phyloP scores from a whole-genome alignment of 2,888 invertebrate species.

The Leistus spinibarbis region DNA sequence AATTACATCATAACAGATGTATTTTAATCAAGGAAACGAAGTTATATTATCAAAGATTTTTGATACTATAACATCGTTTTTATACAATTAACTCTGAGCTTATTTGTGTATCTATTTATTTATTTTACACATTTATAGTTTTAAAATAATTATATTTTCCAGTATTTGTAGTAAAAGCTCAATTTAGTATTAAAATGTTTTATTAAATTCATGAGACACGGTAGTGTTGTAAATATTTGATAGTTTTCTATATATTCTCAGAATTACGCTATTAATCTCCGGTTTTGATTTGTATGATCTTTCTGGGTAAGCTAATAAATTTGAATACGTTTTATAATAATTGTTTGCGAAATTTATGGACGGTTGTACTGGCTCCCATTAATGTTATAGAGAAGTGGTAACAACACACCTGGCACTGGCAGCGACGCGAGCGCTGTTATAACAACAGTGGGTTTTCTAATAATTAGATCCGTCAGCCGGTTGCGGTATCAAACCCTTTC shows the following conservation, averaged over 20 bases:
- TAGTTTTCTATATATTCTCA: no score
- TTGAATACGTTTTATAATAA: not conserved
- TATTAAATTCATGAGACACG: no score
- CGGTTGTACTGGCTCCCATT: constrained; percentile 6
- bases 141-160: no score
- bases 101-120: no score
- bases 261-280: not conserved
- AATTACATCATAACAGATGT: not conserved
- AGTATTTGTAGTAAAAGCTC: no score
- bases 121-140: no score
- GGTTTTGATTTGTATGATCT: not conserved
- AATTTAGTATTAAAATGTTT: no score
- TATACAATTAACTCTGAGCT: no score
- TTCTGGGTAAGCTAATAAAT: constrained; percentile 8
- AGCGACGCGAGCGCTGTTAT: constrained; percentile 22
- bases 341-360: constrained; percentile 14
- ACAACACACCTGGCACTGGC: constrained; percentile 29
- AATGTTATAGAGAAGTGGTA: constrained; percentile 27
- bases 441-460: constrained; percentile 12
- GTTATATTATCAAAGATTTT: no score
- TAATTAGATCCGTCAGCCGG: constrained; percentile 26
- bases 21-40: not conserved
- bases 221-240: no score
- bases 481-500: constrained; percentile 1
- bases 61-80: not conserved